Evolutionary conservation across 1,140 invertebrate genomes (phyloP).

Genomic region (Stenopsyche tienmushanensis): DNA sequence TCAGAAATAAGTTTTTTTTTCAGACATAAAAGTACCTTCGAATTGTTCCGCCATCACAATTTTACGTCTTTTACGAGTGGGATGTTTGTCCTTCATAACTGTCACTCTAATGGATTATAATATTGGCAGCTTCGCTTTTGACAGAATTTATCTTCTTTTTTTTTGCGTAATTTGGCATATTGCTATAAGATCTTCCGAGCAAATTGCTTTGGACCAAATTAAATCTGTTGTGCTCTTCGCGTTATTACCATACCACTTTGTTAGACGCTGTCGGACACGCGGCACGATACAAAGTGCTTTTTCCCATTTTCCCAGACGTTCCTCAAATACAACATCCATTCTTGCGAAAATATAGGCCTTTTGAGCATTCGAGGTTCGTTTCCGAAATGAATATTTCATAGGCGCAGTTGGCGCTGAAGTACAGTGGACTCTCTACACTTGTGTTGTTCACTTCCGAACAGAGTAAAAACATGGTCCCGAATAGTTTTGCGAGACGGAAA

Average conservation of each 20-base stretch:
- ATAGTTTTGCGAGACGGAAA: slow-evolving; percentile 18
- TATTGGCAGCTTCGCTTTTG: too few species aligned
- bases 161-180: background rate
- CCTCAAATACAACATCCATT: slow-evolving; percentile 11
- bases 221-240: background rate
- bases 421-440: background rate
- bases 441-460: slow-evolving; percentile 7
- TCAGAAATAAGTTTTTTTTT: too few species aligned
- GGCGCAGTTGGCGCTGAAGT: slow-evolving; percentile 17
- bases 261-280: background rate
- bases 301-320: slow-evolving; percentile 8
- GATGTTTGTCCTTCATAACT: too few species aligned
- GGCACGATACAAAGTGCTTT: slow-evolving; percentile 9
- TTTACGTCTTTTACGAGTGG: too few species aligned
- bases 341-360: slow-evolving; percentile 17
- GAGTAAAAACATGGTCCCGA: slow-evolving; percentile 4
- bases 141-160: too few species aligned
- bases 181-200: background rate
- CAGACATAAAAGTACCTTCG: too few species aligned
- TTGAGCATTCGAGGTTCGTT: slow-evolving; percentile 22
- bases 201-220: slow-evolving; percentile 1
- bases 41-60: too few species aligned
- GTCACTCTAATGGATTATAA: too few species aligned
- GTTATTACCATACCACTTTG: background rate
- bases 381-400: slow-evolving; percentile 26